phyloP scores from a whole-genome alignment of 2,888 invertebrate species.

The Catocala sponsa region DNA sequence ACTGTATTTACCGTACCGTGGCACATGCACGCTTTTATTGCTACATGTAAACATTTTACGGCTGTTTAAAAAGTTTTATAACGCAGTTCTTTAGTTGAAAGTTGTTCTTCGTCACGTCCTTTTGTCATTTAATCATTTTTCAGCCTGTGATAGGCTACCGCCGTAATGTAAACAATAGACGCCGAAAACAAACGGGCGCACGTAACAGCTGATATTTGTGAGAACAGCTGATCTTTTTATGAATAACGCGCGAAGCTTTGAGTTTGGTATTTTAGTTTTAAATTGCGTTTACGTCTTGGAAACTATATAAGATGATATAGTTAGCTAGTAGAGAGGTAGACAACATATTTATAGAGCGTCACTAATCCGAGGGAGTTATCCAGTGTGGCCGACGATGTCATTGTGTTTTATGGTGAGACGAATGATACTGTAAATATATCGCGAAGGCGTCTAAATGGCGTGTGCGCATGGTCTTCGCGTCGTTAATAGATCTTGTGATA shows the following conservation, averaged over 20 bases:
- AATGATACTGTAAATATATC: slow-evolving; percentile 46
- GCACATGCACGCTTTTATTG: slow-evolving; percentile 62
- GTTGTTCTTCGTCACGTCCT: slow-evolving; percentile 39
- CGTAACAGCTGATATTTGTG: slow-evolving; percentile 63
- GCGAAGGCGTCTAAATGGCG: slow-evolving; percentile 55
- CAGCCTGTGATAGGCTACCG: slow-evolving; percentile 47
- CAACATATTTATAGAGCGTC: slow-evolving; percentile 26
- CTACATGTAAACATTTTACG: slow-evolving; percentile 62
- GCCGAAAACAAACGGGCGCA: slow-evolving; percentile 47
- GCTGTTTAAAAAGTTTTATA: slow-evolving; percentile 63
- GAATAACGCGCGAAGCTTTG: slow-evolving; percentile 29
- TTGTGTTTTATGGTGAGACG: slow-evolving; percentile 44
- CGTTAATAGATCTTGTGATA: slow-evolving; percentile 66
- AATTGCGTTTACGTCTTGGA: slow-evolving; percentile 10
- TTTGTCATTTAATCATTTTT: slow-evolving; percentile 31
- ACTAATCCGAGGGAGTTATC: slow-evolving; percentile 35
- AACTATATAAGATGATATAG: slow-evolving; percentile 17
- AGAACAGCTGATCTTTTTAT: slow-evolving; percentile 55
- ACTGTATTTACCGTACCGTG: slow-evolving; percentile 56
- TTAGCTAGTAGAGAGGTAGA: slow-evolving; percentile 16
- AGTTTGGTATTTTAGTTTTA: slow-evolving; percentile 18
- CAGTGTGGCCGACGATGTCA: slow-evolving; percentile 27
- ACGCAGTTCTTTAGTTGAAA: slow-evolving; percentile 41
- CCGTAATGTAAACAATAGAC: slow-evolving; percentile 63
- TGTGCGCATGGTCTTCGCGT: slow-evolving; percentile 55